Evolutionary conservation across 53 echinoderm and acorn worm genomes (phyloP).

Genomic region (Hippasteria phrygiana): DNA sequence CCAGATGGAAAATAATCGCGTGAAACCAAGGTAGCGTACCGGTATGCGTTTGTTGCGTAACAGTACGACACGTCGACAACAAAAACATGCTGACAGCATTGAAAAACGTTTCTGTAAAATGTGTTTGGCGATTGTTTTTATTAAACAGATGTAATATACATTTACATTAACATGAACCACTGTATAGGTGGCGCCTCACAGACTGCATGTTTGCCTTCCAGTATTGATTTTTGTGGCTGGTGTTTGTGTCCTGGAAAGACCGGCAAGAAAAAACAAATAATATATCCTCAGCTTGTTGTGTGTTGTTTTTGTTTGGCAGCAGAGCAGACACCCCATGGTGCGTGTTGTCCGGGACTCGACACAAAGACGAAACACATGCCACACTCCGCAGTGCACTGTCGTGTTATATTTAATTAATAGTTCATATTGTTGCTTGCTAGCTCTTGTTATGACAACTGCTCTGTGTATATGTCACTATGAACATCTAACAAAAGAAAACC

Average conservation of each 20-base stretch:
- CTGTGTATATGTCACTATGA: no score
- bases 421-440: not conserved
- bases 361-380: not conserved
- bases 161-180: not conserved
- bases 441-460: constrained; percentile 50
- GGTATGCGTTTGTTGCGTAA: no score
- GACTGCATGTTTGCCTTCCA: not conserved
- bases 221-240: constrained; percentile 25
- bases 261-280: not conserved
- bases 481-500: no score
- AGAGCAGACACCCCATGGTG: not conserved
- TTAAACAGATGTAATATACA: no score
- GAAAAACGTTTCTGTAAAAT: no score
- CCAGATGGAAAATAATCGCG: no score
- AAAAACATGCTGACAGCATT: no score
- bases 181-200: constrained; percentile 7
- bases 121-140: no score
- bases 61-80: no score
- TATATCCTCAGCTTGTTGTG: not conserved
- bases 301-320: not conserved
- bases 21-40: no score
- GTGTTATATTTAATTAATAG: not conserved
- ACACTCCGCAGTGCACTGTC: not conserved
- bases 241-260: not conserved
- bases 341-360: no score